These are phyloP conservation scores for Actinia equina DNA, from an alignment of 64 coral and sea anemone species.

Conservation along the genomic window DNA sequence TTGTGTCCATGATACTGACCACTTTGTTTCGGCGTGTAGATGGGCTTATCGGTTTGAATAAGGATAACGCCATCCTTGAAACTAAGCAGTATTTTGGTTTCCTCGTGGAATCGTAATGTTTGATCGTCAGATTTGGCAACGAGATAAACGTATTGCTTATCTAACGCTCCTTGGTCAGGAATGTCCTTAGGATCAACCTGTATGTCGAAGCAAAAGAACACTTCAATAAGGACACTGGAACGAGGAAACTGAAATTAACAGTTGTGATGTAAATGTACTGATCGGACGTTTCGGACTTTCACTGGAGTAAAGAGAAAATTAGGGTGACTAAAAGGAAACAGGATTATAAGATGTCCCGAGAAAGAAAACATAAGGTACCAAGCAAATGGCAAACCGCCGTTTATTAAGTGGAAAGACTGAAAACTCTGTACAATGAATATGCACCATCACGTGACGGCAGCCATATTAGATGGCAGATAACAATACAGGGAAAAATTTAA, in stretches of 20 bases:
- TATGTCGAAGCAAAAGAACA: background rate
- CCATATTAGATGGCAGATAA: background rate
- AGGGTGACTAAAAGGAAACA: too few species aligned
- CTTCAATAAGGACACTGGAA: background rate
- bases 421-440: too few species aligned
- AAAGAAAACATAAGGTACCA: too few species aligned
- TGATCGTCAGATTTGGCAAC: constrained; percentile 64
- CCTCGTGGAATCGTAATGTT: constrained; percentile 50
- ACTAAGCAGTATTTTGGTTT: constrained; percentile 57
- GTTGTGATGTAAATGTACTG: background rate
- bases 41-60: constrained; percentile 73
- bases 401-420: too few species aligned
- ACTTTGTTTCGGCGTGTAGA: constrained; percentile 58
- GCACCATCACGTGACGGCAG: too few species aligned
- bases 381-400: too few species aligned
- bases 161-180: constrained; percentile 34
- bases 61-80: constrained; percentile 47
- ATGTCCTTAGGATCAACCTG: constrained; percentile 56
- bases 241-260: too few species aligned
- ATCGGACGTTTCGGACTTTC: too few species aligned
- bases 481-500: background rate
- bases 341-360: too few species aligned
- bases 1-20: constrained; percentile 21
- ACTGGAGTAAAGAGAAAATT: too few species aligned
- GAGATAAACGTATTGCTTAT: constrained; percentile 69